A percentile compares a stretch with the other conserved stretches of the same genome.
Conservation (phyloP, 2,797 vertebrate species). For the Cyprinella venusta region DNA sequence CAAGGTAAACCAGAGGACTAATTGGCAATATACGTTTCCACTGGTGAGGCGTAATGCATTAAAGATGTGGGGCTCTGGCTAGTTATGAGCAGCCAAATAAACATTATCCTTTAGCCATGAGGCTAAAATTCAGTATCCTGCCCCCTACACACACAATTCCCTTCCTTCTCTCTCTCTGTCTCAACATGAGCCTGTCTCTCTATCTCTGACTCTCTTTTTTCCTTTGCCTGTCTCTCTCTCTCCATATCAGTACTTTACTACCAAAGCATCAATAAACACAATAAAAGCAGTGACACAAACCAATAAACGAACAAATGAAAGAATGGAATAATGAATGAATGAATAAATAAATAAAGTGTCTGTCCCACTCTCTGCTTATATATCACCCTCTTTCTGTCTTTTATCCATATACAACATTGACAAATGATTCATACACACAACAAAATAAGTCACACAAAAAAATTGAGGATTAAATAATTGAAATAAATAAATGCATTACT, state of each 20-base stretch:
- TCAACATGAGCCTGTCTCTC: background rate
- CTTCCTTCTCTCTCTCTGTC: background rate
- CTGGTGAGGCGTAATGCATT: constrained; percentile 50
- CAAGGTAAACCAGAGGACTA: constrained; percentile 64
- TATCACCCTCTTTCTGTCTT: background rate
- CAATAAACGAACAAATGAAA: background rate
- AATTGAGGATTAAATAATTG: no score
- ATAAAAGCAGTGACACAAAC: background rate
- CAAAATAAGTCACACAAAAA: background rate
- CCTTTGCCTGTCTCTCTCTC: background rate
- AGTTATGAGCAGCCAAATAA: constrained; percentile 51
- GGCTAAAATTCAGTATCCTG: constrained; percentile 44
- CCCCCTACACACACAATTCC: constrained; percentile 25
- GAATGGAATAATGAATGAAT: background rate
- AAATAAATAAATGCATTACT: no score
- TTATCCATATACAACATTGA: background rate
- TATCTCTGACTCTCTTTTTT: background rate
- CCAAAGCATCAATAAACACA: background rate
- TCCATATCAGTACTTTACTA: background rate
- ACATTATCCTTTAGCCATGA: constrained; percentile 51
- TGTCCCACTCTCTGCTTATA: background rate
- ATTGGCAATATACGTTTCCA: constrained; percentile 62
- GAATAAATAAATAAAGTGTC: background rate
- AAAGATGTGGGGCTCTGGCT: constrained; percentile 57
- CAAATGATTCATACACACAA: background rate